Conservation (phyloP, 1,140 invertebrate genomes). For the Probaryconus sp. region DNA sequence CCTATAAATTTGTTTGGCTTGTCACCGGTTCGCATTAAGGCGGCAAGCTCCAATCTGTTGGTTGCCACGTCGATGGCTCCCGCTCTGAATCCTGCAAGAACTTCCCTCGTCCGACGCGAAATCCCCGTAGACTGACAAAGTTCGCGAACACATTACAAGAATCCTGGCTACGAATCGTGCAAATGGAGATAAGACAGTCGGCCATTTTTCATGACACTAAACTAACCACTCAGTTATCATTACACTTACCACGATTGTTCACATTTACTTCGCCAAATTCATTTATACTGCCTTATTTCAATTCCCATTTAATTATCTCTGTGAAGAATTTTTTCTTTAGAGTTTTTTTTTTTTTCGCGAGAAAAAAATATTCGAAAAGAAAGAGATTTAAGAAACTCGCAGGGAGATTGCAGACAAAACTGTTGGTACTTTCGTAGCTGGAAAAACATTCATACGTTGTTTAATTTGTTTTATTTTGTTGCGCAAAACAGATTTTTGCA, state of each 20-base stretch:
- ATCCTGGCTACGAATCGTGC: conserved; percentile 53
- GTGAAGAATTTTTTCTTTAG: not conserved
- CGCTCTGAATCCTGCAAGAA: conserved; percentile 58
- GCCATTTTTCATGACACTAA: conserved; percentile 43
- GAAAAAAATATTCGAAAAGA: too few relatives aligned
- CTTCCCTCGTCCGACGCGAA: conserved; percentile 60
- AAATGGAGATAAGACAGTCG: conserved; percentile 48
- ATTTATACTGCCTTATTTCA: not conserved
- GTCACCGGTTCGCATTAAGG: conserved; percentile 74
- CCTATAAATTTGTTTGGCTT: conserved; percentile 78
- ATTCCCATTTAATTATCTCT: not conserved
- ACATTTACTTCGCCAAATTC: conserved; percentile 29
- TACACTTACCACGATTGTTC: conserved; percentile 53
- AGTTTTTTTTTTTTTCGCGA: too few relatives aligned
- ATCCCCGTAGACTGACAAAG: conserved; percentile 63
- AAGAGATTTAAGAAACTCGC: too few relatives aligned
- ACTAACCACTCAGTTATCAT: conserved; percentile 49
- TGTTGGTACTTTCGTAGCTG: too few relatives aligned
- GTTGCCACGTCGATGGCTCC: conserved; percentile 71
- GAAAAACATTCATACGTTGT: too few relatives aligned
- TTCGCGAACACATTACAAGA: conserved; percentile 63
- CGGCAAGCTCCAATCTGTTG: conserved; percentile 76
- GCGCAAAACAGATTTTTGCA: too few relatives aligned
- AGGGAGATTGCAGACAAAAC: too few relatives aligned
- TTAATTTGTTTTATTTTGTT: too few relatives aligned